Conservation (phyloP, 2,888 invertebrate species). For the Pristionchus fissidentatus region DNA sequence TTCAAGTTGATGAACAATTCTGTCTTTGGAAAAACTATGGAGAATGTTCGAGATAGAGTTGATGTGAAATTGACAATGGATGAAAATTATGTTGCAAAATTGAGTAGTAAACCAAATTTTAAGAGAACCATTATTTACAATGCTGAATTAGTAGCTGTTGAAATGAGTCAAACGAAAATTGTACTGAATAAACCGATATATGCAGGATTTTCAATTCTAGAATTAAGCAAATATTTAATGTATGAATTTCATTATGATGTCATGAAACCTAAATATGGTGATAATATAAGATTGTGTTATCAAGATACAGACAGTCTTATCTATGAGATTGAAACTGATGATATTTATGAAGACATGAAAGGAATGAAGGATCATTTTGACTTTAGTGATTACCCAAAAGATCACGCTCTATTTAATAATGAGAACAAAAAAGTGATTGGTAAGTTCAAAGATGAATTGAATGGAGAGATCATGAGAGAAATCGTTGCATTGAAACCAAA, state of each 20-base stretch:
- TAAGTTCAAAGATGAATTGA: conserved; percentile 47
- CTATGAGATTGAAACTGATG: conserved; percentile 50
- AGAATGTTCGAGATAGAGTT: conserved; percentile 76
- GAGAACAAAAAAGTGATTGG: conserved; percentile 49
- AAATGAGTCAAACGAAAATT: conserved; percentile 59
- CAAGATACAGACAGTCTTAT: conserved; percentile 37
- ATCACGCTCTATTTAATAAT: conserved; percentile 58
- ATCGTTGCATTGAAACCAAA: conserved; percentile 8
- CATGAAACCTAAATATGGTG: conserved; percentile 49
- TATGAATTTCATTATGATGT: conserved; percentile 52
- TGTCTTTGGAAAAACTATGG: conserved; percentile 76
- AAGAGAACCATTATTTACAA: conserved; percentile 50
- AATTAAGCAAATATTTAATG: conserved; percentile 51
- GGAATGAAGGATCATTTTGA: conserved; percentile 56
- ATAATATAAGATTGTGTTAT: conserved; percentile 37
- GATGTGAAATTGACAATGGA: conserved; percentile 69
- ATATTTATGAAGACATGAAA: conserved; percentile 50
- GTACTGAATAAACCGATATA: conserved; percentile 55
- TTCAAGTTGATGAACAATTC: conserved; percentile 76
- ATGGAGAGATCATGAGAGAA: conserved; percentile 13
- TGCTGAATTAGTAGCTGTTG: conserved; percentile 52
- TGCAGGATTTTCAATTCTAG: conserved; percentile 53
- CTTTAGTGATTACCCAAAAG: conserved; percentile 67
- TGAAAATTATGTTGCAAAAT: conserved; percentile 50
- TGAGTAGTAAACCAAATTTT: conserved; percentile 54